Percentiles rank a stretch among this genome's conserved stretches.
Conservation (phyloP, 1,140 invertebrate species). For the Harpegnathos saltator region DNA sequence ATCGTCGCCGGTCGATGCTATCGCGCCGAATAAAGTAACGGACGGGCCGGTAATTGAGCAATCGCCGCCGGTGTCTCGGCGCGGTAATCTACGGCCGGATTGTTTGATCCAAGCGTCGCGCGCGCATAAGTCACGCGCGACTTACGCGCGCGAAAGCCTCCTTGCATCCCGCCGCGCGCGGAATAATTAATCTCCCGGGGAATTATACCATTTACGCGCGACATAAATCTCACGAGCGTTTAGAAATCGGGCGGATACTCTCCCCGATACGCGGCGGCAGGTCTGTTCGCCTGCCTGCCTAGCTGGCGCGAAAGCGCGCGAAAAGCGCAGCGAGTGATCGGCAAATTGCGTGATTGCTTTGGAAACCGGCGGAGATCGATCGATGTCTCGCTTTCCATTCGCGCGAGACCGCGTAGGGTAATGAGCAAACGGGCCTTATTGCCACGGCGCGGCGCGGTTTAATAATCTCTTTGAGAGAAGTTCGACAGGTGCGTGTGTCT, state of each 20-base stretch:
- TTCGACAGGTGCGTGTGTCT: neutral
- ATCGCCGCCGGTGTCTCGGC: neutral
- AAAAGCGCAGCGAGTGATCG: constrained; percentile 41
- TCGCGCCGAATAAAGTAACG: constrained; percentile 55
- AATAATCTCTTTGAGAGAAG: constrained; percentile 26
- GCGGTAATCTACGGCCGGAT: constrained; percentile 44
- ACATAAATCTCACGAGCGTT: constrained; percentile 33
- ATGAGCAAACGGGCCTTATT: constrained; percentile 36
- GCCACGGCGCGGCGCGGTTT: constrained; percentile 25
- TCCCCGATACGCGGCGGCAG: neutral
- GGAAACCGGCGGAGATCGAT: constrained; percentile 49
- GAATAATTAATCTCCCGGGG: constrained; percentile 51
- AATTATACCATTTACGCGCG: constrained; percentile 52
- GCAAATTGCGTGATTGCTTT: constrained; percentile 58
- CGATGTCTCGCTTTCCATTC: constrained; percentile 58
- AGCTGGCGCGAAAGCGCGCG: neutral
- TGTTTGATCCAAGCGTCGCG: constrained; percentile 30
- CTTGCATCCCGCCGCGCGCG: neutral
- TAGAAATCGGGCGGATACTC: constrained; percentile 33
- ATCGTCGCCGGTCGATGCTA: constrained; percentile 55
- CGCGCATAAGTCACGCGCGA: constrained; percentile 24
- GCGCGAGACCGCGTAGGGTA: constrained; percentile 38
- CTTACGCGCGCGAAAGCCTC: constrained; percentile 23
- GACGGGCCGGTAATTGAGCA: constrained; percentile 41
- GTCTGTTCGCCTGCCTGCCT: neutral